Percentiles rank a stretch among this genome's conserved stretches.
These are phyloP conservation scores for Dicaeum eximium DNA, from an alignment of 2,113 vertebrate genomes.

Conservation along the genomic window DNA sequence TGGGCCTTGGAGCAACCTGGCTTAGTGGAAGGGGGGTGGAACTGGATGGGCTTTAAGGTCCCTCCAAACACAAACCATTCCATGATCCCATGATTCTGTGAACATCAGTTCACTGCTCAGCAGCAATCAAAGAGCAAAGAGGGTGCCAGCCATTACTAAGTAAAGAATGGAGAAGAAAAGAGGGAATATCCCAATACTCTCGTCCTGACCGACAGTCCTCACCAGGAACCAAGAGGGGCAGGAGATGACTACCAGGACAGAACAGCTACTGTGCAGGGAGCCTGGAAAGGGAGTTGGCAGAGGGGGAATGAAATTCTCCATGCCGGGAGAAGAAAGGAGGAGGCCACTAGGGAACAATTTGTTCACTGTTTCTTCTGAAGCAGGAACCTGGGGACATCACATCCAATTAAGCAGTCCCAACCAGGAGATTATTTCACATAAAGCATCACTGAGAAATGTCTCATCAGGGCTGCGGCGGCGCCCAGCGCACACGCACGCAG, in stretches of 20 bases:
- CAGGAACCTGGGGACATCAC: not conserved
- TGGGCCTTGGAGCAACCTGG: not conserved
- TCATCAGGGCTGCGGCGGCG: accelerated
- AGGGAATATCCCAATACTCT: not conserved
- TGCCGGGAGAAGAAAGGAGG: not conserved
- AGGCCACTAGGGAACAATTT: not conserved
- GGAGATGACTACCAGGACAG: not conserved
- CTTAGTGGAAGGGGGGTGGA: not conserved
- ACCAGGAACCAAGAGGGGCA: not conserved
- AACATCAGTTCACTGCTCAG: accelerated
- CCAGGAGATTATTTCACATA: not conserved
- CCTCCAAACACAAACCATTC: not conserved
- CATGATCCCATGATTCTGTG: not conserved
- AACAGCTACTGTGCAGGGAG: not conserved
- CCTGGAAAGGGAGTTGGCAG: not conserved
- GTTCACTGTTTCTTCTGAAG: not conserved
- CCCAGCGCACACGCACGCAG: accelerated
- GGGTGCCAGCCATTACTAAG: not conserved
- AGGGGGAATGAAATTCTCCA: not conserved
- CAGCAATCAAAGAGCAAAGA: not conserved
- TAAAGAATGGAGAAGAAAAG: not conserved
- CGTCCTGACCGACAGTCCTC: accelerated
- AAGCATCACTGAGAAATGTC: not conserved
- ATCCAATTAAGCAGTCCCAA: not conserved
- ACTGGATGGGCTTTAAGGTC: not conserved